phyloP scores from a whole-genome alignment of 1,140 invertebrate species.

The Penaeus japonicus region DNA sequence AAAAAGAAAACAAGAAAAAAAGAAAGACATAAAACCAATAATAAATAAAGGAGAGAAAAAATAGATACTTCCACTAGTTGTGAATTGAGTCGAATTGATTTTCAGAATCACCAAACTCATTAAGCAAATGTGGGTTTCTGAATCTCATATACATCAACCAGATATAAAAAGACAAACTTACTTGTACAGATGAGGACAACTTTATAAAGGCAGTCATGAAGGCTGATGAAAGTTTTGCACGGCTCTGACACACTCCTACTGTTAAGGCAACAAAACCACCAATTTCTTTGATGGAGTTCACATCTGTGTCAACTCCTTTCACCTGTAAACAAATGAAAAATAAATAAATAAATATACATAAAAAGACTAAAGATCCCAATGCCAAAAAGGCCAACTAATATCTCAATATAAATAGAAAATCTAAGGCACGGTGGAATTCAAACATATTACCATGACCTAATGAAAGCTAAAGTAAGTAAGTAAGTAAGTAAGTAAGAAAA shows the following conservation, averaged over 20 bases:
- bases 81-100: no score
- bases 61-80: no score
- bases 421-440: no score
- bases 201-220: conserved; percentile 22
- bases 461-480: no score
- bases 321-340: background rate
- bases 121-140: no score
- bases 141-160: background rate
- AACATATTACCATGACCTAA: no score
- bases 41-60: no score
- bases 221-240: background rate
- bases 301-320: background rate
- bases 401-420: background rate
- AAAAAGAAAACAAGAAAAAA: background rate
- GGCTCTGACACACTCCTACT: conserved; percentile 30
- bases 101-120: no score
- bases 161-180: background rate
- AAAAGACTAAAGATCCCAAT: background rate
- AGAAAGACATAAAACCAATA: no score
- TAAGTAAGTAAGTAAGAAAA: no score
- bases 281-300: background rate
- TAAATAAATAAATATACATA: background rate
- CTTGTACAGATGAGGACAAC: background rate
- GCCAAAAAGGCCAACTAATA: background rate
- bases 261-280: conserved; percentile 15